These are phyloP conservation scores for Triplophysa yarkandensis DNA, from an alignment of 2,797 vertebrate genomes.

Conservation along the genomic window DNA sequence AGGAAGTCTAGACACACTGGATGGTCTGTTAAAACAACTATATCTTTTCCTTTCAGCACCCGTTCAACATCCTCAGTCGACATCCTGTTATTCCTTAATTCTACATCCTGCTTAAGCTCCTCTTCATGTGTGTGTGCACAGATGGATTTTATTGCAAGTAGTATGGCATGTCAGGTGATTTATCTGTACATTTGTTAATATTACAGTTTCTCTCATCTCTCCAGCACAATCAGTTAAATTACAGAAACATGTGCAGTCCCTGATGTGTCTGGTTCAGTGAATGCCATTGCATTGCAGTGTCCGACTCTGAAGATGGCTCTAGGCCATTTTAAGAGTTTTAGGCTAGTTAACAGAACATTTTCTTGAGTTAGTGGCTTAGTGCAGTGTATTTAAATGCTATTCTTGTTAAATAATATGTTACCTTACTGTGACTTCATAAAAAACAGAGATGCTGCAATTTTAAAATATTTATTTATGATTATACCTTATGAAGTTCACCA, in stretches of 20 bases:
- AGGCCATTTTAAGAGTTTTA: background rate
- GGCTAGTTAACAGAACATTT: background rate
- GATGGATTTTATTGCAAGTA: slow-evolving; percentile 19
- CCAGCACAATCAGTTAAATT: slow-evolving; percentile 28
- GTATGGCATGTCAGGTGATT: slow-evolving; percentile 28
- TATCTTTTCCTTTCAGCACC: slow-evolving; percentile 28
- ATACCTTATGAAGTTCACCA: no score
- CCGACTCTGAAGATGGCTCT: background rate
- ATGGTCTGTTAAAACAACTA: slow-evolving; percentile 20
- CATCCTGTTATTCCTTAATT: slow-evolving; percentile 48
- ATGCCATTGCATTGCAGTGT: background rate
- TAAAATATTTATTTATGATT: no score
- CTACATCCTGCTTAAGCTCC: slow-evolving; percentile 11
- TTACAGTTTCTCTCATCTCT: slow-evolving; percentile 31
- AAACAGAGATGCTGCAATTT: no score
- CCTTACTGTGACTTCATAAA: no score
- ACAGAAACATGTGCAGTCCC: slow-evolving; percentile 28
- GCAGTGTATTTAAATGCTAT: background rate
- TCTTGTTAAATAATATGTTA: background rate
- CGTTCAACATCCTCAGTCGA: slow-evolving; percentile 12
- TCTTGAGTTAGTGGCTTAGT: background rate
- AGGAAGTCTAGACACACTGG: slow-evolving; percentile 21
- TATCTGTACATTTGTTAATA: slow-evolving; percentile 15
- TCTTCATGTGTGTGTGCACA: background rate
- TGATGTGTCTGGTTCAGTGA: background rate